Evolutionary conservation across 1,140 invertebrate species (phyloP), one percentile per base, ranked within the genome.

Genomic region (Zaprionus ornatus): DNA sequence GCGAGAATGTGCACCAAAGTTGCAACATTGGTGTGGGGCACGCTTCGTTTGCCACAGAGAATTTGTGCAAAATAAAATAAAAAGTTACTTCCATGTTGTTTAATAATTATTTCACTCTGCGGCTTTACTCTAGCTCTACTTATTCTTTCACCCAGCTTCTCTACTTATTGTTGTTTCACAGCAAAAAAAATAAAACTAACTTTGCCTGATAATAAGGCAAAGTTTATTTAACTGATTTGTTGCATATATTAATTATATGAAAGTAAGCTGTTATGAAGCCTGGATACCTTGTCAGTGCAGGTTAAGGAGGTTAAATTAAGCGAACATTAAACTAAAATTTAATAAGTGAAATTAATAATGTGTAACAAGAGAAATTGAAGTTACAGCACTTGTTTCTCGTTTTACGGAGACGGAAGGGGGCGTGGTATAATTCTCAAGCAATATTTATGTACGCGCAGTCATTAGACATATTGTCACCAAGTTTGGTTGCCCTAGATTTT

Each of bases 21-120:
- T 82, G 80, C 55, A 71, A 54, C 60, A 35, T 52, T 63, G 60
- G 40, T 50, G 79, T 73, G 65, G 55, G 80, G 77, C 83, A 86
- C 73, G 80, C 83, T 88, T 88, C 73, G 83, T 59, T 87, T 77
- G 66, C 83, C 79, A 73, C 65, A 42, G 55, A 40, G 63, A 88
- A 87, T 82, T 77, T 77, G 27, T 3, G 12, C 10, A 69, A 80
- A 87, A 86, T 80, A 87, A 80, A 88, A 87, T 83, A 74, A 79
- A 80, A 86, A 7, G 77, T 83, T 68, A 73, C 66, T 70, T 79
- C 35, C 66, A 74, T 79, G 76, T 79, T 74, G 48, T 75, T 66
- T 57, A 66, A 66, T 83, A 85, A 88, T 88, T 77, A 87, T 88
- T 88, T 74, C 62, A 69, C 56, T 64, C 54, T 64, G 61, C 23